phyloP scores from a whole-genome alignment of 2,113 vertebrate genomes.

The Acinonyx jubatus region DNA sequence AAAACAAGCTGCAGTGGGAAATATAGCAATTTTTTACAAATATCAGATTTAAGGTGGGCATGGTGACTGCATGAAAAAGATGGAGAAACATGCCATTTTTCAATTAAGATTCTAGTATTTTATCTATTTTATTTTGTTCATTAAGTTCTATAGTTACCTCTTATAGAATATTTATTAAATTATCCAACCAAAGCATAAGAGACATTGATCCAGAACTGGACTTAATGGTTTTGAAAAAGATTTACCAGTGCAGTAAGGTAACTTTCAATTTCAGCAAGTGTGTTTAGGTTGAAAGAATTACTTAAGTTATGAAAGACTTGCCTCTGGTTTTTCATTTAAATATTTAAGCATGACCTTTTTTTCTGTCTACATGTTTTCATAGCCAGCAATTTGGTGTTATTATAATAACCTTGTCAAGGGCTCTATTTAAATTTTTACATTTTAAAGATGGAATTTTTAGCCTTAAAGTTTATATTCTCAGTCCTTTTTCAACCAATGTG shows the following conservation, averaged over 20 bases:
- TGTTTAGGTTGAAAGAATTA: constrained; percentile 48
- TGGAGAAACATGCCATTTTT: constrained; percentile 68
- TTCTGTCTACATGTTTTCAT: constrained; percentile 56
- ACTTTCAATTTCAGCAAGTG: constrained; percentile 5
- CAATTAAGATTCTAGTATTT: constrained; percentile 56
- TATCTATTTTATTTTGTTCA: constrained; percentile 59
- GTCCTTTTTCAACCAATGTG: constrained; percentile 55
- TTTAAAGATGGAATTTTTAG: constrained; percentile 58
- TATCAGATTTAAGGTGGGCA: constrained; percentile 51
- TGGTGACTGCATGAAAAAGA: constrained; percentile 68
- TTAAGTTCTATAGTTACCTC: constrained; percentile 52
- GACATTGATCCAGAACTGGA: constrained; percentile 50
- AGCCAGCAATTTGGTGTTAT: constrained; percentile 45
- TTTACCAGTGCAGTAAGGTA: constrained; percentile 31
- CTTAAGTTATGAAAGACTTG: constrained; percentile 34
- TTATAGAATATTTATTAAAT: constrained; percentile 54
- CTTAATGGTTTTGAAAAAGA: constrained; percentile 42
- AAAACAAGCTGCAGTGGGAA: constrained; percentile 58
- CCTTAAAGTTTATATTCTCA: constrained; percentile 60
- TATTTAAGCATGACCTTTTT: constrained; percentile 46
- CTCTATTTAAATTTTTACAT: constrained; percentile 65
- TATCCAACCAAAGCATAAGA: constrained; percentile 51
- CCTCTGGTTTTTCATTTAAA: not conserved
- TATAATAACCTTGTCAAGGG: constrained; percentile 59
- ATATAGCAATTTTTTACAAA: constrained; percentile 56